Base-by-base conservation (phyloP, 2,113 vertebrate genomes). In the Ameiurus melas region DNA sequence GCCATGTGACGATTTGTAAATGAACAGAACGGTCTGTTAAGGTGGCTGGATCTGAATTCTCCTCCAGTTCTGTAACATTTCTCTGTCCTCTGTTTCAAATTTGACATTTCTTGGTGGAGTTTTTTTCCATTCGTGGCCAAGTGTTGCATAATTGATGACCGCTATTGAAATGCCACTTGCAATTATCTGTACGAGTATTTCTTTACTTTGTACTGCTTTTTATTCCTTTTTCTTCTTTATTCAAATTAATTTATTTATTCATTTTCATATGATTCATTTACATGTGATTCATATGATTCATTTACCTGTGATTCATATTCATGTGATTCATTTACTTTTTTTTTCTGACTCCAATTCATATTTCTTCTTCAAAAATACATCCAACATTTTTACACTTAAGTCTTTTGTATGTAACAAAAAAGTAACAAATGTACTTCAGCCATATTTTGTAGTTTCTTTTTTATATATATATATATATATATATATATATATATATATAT, bases 151-250 rank as follows among this genome's bases (percentile, higher is more conserved):
- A 87, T 62, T 70, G 83, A 53, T 80, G 85, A 36, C 87, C 30
- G 43, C 53, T 68, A 51, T 62, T 85, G 58, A 89, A 87, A 90
- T 90, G 86, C 87, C 87, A 70, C 19, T 33, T 12, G 71, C 78
- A 88, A 22, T 88, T 73, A 88, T 39, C 30, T 79, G 43, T 60
- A 22, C 0, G 60, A 19, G 53, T 14, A 17, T 85, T n/a, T 58
- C 47, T 83, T 33, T 20, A 43, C 51, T 13, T 10, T 62, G n/a
- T 60, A 33, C n/a, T 39, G 36, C 66, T 82, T 6, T 0, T 51
- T 85, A 9, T 43, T 62, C 33, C 19, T 68, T 3, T 70, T 55
- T 17, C n/a, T 66, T 20, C 25, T 27, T 27, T 22, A 62, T 25
- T 77, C 0, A 4, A 43, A 30, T 6, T 70, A 17, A 36, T n/a